Conservation (phyloP, 1,140 invertebrate genomes). For the Listronotus oregonensis region DNA sequence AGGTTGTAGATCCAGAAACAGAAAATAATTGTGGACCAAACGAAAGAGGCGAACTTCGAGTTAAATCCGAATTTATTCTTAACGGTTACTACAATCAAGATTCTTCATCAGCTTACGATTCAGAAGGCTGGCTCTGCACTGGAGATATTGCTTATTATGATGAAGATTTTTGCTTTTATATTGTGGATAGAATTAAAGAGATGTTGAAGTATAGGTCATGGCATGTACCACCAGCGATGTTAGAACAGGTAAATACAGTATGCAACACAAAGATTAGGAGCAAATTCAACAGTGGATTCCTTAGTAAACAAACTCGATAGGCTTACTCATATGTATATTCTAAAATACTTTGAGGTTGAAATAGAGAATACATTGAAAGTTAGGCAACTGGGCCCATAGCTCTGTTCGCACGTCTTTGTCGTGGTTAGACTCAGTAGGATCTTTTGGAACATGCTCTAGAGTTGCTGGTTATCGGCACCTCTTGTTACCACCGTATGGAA, state of each 20-base stretch:
- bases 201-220: constrained; percentile 69
- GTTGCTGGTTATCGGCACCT: too few relatives aligned
- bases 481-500: too few relatives aligned
- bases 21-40: constrained; percentile 57
- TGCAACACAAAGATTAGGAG: too few relatives aligned
- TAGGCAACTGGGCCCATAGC: too few relatives aligned
- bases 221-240: constrained; percentile 56
- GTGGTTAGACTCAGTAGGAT: too few relatives aligned
- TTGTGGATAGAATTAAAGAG: constrained; percentile 75
- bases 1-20: constrained; percentile 57
- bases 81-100: constrained; percentile 60
- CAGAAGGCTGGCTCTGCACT: constrained; percentile 68
- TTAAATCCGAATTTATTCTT: constrained; percentile 60
- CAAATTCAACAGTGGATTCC: not conserved
- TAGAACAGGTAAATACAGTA: constrained; percentile 65
- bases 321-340: not conserved
- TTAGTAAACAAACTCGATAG: not conserved
- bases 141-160: constrained; percentile 75
- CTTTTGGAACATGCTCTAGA: too few relatives aligned
- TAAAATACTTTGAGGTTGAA: too few relatives aligned
- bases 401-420: too few relatives aligned
- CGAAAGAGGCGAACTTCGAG: constrained; percentile 63
- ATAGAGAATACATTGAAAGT: too few relatives aligned
- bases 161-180: constrained; percentile 66
- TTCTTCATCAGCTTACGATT: constrained; percentile 58